Base-by-base conservation (phyloP, 53 echinoderm and acorn worm species). In the Zoroaster sp. region DNA sequence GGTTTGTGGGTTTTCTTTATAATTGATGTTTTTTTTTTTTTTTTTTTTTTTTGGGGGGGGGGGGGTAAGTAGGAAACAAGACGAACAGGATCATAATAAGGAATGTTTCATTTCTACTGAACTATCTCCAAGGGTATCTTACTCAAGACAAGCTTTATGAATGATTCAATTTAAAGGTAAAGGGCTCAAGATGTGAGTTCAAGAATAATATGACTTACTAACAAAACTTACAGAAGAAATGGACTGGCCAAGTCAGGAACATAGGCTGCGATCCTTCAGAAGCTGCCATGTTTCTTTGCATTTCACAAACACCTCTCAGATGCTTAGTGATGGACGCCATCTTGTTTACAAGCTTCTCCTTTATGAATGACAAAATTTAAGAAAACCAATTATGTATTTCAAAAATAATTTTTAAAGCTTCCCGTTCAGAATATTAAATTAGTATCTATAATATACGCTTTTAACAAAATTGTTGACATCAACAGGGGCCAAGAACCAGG, bases 171-270 rank as follows among this genome's bases (percentile, higher is more conserved):
- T 35, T 32, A 25, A 12, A 1, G 69, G 17, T 1, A 68, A 68
- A 5, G 0, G 14, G 0, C 15, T 39, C 20, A 40, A 21, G 9
- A 31, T n/a, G 45, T 20, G 5, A 17, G 43, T 17, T 17, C 17
- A 17, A 70, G 10, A 30, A 28, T n/a, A 38, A 15, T 18, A 31
- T 9, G 31, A 23, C 23, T 65, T 4, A 9, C 31, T 23, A 1
- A 1, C 9, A 8, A 17, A 23, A 90, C 97, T 95, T 83, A 97
- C 97, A 94, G 66, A 97, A 97, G 35, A 92, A 66, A 18, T 92
- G 83, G 12, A 77, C 80, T 3, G 95, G 83, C 97, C 97, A 97
- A 9, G 94, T 89, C 42, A 88, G 70, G 66, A 97, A 95, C 23
- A 93, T 40, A 13, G 89, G 90, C 32, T 68, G 53, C n/a, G 73